These are phyloP conservation scores for Trichoplusia ni DNA, from an alignment of 1,140 invertebrate species.

Conservation along the genomic window DNA sequence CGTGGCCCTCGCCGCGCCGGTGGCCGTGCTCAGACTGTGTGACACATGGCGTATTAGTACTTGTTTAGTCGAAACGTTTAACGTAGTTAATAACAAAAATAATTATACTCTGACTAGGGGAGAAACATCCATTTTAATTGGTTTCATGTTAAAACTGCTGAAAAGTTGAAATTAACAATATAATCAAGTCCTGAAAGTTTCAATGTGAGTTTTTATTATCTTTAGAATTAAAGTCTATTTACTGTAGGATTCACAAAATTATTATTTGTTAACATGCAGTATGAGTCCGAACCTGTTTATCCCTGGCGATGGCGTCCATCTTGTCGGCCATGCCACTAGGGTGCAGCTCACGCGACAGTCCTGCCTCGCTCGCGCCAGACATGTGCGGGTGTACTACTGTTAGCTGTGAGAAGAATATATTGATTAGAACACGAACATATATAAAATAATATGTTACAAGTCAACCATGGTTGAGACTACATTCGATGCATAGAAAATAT, in stretches of 20 bases:
- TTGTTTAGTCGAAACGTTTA: no score
- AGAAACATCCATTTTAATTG: no score
- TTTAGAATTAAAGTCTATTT: no score
- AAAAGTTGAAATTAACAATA: no score
- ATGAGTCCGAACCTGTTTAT: constrained; percentile 55
- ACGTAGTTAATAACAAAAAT: no score
- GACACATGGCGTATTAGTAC: not conserved
- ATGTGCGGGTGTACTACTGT: constrained; percentile 91
- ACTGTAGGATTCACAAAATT: no score
- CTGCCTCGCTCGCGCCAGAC: constrained; percentile 47
- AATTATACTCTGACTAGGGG: no score
- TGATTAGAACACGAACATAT: not conserved
- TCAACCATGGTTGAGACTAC: not conserved
- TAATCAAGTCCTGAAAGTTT: no score
- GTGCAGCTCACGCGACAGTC: constrained; percentile 56
- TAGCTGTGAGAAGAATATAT: constrained; percentile 77
- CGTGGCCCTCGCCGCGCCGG: constrained; percentile 31
- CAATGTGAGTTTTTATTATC: no score
- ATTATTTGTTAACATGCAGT: no score
- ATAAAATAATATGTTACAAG: not conserved
- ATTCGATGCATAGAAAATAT: no score
- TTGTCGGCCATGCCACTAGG: constrained; percentile 78
- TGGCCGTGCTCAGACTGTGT: constrained; percentile 1
- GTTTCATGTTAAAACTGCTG: no score
- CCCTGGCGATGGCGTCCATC: constrained; percentile 66